These are phyloP conservation scores for Parnassius smintheus DNA, from an alignment of 2,888 invertebrate species.

Conservation along the genomic window DNA sequence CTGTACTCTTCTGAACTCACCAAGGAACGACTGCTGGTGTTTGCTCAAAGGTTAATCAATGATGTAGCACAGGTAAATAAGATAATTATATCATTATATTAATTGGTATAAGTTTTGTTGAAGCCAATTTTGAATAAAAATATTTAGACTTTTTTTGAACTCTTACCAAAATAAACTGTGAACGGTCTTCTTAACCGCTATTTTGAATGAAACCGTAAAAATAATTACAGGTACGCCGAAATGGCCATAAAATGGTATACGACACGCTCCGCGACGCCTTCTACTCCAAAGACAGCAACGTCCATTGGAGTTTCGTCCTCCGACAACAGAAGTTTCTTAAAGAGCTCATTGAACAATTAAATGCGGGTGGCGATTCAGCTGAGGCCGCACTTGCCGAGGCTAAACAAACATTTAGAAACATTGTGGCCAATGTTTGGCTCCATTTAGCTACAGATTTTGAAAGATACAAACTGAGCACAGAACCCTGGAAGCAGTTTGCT, in stretches of 20 bases:
- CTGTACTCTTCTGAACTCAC: conserved; percentile 86
- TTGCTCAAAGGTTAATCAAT: conserved; percentile 90
- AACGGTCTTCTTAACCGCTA: too few relatives aligned
- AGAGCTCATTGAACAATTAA: conserved; percentile 82
- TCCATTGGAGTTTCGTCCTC: conserved; percentile 85
- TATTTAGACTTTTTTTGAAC: too few relatives aligned
- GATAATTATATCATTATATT: neutral
- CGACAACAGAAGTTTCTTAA: conserved; percentile 89
- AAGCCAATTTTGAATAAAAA: too few relatives aligned
- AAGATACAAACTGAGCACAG: conserved; percentile 77
- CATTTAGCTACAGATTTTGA: conserved; percentile 88
- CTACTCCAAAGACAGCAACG: conserved; percentile 84
- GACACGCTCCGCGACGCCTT: conserved; percentile 62
- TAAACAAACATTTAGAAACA: conserved; percentile 78
- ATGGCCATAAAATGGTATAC: conserved; percentile 85
- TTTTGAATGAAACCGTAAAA: neutral
- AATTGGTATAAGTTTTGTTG: too few relatives aligned
- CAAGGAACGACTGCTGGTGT: conserved; percentile 87
- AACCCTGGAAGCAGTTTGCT: conserved; percentile 77
- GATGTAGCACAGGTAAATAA: conserved; percentile 85
- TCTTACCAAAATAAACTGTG: too few relatives aligned
- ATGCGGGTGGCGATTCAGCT: conserved; percentile 71
- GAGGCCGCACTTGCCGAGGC: conserved; percentile 73
- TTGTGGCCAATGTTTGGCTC: conserved; percentile 83
- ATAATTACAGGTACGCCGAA: conserved; percentile 54